A percentile compares a stretch with the other conserved stretches of the same genome.
Evolutionary conservation across 1,140 invertebrate species (phyloP).

Genomic region (Papilio xuthus): DNA sequence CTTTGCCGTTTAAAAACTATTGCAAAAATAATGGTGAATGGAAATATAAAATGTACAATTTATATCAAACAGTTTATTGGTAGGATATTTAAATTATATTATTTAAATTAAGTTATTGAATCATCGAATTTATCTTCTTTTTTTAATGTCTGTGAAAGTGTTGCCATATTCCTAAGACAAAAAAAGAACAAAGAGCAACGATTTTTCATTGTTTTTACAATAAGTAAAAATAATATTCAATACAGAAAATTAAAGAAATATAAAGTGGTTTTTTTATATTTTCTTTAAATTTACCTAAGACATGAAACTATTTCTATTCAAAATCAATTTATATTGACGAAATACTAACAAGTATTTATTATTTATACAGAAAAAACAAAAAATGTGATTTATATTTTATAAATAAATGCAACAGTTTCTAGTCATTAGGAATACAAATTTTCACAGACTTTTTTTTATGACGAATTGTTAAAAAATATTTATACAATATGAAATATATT

Average conservation of each 20-base stretch:
- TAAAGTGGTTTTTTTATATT: no score
- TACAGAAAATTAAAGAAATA: not conserved
- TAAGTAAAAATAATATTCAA: not conserved
- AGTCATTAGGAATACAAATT: constrained; percentile 31
- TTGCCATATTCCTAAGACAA: not conserved
- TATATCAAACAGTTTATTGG: not conserved
- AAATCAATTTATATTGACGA: not conserved
- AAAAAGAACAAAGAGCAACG: not conserved
- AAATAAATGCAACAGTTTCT: not conserved
- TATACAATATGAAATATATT: constrained; percentile 24
- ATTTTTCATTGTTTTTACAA: not conserved
- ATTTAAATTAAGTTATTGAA: constrained; percentile 14
- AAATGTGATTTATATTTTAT: not conserved
- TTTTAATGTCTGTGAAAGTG: constrained; percentile 25
- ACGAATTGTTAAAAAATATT: constrained; percentile 7
- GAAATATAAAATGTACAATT: constrained; percentile 23
- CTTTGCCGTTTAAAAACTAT: not conserved
- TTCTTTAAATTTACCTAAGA: no score
- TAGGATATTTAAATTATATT: constrained; percentile 13
- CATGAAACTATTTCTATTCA: not conserved
- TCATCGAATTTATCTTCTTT: constrained; percentile 26
- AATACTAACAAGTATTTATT: constrained; percentile 6
- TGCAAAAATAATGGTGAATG: not conserved
- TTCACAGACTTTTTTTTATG: constrained; percentile 29
- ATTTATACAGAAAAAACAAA: not conserved